Evolutionary conservation across 2,797 vertebrate species (phyloP).

Genomic region (Alectoris magna): DNA sequence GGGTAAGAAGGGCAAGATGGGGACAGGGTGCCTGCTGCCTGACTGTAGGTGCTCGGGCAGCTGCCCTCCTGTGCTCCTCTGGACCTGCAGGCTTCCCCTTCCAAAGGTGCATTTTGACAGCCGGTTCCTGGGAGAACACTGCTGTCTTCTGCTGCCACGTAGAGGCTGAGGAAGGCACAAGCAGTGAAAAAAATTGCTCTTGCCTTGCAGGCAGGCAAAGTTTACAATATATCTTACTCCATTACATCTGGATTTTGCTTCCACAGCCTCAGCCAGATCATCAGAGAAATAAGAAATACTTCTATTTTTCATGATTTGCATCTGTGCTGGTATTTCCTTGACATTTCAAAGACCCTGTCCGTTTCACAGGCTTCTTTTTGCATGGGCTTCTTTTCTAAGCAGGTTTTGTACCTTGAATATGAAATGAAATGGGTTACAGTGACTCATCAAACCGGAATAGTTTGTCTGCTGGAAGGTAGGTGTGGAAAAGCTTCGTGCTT

Average conservation of each 20-base stretch:
- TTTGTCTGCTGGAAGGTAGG: not conserved
- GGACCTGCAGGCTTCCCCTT: not conserved
- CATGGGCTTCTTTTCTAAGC: not conserved
- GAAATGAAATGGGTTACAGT: not conserved
- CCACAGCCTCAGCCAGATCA: not conserved
- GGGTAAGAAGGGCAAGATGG: not conserved
- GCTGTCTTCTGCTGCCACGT: conserved; percentile 44
- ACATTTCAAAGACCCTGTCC: not conserved
- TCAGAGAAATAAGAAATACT: not conserved
- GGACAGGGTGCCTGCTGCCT: not conserved
- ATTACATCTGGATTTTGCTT: not conserved
- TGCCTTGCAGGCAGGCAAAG: not conserved
- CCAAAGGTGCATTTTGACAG: not conserved
- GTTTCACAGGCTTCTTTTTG: not conserved
- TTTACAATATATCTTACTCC: not conserved
- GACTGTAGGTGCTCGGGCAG: not conserved
- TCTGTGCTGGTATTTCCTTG: not conserved
- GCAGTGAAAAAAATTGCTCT: not conserved
- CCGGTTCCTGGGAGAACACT: not conserved
- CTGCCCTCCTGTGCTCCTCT: not conserved
- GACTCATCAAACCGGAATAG: not conserved
- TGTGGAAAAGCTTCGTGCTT: not conserved
- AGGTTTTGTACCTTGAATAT: not conserved
- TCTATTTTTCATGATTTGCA: not conserved
- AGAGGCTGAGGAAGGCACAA: conserved; percentile 24